phyloP scores from a whole-genome alignment of 2,797 vertebrate genomes.

The Hippopotamyrus pictus region DNA sequence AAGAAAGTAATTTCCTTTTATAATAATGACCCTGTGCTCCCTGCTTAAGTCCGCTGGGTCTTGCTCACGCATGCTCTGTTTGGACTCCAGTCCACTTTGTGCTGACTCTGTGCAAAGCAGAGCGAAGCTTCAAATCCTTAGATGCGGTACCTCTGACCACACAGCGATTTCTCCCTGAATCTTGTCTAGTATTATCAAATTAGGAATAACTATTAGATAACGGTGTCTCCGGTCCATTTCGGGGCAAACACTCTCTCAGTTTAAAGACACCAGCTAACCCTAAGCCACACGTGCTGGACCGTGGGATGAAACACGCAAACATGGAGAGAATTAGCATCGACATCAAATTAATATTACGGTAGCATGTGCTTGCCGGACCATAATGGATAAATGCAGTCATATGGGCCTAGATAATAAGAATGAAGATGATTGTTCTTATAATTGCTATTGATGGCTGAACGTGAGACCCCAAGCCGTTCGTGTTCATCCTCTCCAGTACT shows the following conservation, averaged over 20 bases:
- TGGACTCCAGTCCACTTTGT: not conserved
- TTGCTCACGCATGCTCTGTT: not conserved
- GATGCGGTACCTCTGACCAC: not conserved
- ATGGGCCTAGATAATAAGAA: not conserved
- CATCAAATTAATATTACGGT: not conserved
- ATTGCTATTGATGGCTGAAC: not conserved
- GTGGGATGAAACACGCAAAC: not conserved
- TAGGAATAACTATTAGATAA: not conserved
- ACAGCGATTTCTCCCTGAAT: not conserved
- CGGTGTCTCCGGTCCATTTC: not conserved
- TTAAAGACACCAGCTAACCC: not conserved
- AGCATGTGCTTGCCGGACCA: not conserved
- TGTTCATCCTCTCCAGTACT: not conserved
- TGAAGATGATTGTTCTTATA: not conserved
- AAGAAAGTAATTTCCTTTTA: not conserved
- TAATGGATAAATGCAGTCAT: not conserved
- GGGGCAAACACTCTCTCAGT: not conserved
- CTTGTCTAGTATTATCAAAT: not conserved
- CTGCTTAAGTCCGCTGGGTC: not conserved
- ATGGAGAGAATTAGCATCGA: not conserved
- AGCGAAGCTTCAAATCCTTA: not conserved
- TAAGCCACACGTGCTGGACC: not conserved
- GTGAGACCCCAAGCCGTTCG: not conserved
- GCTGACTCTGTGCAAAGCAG: not conserved
- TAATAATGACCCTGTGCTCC: not conserved